Base-by-base conservation (phyloP, 1,140 invertebrate genomes). In the Lysiphlebus fabarum region DNA sequence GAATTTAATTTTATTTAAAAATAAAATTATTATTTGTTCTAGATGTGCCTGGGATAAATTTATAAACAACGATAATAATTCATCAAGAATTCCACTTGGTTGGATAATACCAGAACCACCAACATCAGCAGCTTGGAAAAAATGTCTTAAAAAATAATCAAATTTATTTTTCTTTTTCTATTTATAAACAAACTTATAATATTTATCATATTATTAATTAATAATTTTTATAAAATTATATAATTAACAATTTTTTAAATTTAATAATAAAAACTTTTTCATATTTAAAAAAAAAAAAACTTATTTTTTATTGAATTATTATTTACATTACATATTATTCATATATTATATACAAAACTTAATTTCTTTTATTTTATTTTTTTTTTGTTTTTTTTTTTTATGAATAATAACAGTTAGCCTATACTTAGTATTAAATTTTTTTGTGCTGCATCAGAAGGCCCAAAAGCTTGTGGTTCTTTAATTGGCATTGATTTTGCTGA, bases 391-490 rank as follows among this genome's bases (percentile, higher is more conserved):
- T 4, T 26, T 47, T 47, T 17, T 49, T 49, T 49, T 40, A 34
- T 51, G 14, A 51, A 40, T 51, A 51, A 51, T 33, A 49, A 42
- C n/a, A n/a, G n/a, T 54, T 43, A 17, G 6, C 14, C 6, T 62
- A 86, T 80, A 78, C 83, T 85, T 60, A 87, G 80, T 56, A 87
- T 70, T 65, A 87, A 78, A 68, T 85, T 82, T 69, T 83, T 82
- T 64, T 83, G 81, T 38, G 85, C 85, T 45, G 82, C 81, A 57
- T 62, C 69, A 63, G 85, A 87, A 38, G 85, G 85, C 64, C 75
- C 71, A 41, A 87, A 65, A 53, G 62, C 70, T 55, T 78, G 74
- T 56, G 65, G 72, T 47, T 79, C 65, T 58, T 81, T 70, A 10
- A 66, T 51, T 14, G 61, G 70, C 12, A 74, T 36, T 49, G 64